A percentile compares a stretch with the other conserved stretches of the same genome.
phyloP scores from a whole-genome alignment of 1,140 invertebrate species.

The Yoshiicerus persimilis region DNA sequence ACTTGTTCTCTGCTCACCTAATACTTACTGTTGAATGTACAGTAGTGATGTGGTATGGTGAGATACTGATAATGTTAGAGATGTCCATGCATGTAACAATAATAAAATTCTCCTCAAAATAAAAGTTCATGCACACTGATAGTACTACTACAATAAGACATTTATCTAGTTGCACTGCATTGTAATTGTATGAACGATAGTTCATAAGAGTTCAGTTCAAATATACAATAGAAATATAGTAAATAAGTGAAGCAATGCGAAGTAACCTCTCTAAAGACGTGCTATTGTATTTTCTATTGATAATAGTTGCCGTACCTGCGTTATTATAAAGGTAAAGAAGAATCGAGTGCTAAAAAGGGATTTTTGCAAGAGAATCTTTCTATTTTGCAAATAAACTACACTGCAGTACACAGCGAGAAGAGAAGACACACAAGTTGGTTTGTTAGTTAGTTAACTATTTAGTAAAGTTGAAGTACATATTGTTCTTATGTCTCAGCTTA shows the following conservation, averaged over 20 bases:
- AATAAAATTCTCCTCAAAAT: background rate
- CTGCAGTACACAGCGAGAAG: background rate
- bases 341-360: conserved; percentile 22
- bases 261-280: background rate
- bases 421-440: background rate
- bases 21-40: background rate
- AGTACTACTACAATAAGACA: background rate
- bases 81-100: background rate
- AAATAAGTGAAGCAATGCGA: background rate
- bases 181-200: background rate
- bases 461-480: background rate
- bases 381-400: background rate
- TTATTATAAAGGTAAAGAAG: background rate
- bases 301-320: too few species aligned
- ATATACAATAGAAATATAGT: background rate
- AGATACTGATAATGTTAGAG: too few species aligned
- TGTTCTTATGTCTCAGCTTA: background rate
- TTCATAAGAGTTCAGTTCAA: background rate
- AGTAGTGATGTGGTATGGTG: too few species aligned
- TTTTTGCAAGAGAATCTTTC: background rate
- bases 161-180: background rate
- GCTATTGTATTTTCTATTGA: background rate
- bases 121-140: background rate
- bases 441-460: background rate
- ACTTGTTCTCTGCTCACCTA: background rate